These are phyloP conservation scores for Drosophila gunungcola DNA, from an alignment of 1,140 invertebrate species.

Conservation along the genomic window DNA sequence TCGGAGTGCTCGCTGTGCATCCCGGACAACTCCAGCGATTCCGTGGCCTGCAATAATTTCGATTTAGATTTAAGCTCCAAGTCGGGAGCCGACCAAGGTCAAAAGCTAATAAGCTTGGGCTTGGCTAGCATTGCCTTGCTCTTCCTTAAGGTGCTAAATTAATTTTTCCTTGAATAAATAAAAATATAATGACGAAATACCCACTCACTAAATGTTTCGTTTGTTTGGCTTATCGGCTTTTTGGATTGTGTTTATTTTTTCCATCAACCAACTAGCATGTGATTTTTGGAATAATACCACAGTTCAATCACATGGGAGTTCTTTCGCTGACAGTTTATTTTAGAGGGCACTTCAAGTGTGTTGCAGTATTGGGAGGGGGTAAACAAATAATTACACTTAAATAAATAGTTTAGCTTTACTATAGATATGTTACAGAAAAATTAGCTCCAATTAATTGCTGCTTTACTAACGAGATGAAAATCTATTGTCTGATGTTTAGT, in stretches of 20 bases:
- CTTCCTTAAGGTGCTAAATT: slow-evolving; percentile 15
- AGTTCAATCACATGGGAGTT: slow-evolving; percentile 20
- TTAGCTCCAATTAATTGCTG: too few species aligned
- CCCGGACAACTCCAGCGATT: slow-evolving; percentile 36
- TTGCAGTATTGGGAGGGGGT: background rate
- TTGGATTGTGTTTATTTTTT: background rate
- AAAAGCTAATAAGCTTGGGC: slow-evolving; percentile 28
- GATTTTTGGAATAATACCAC: slow-evolving; percentile 25
- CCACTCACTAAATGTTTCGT: slow-evolving; percentile 1
- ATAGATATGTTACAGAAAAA: too few species aligned
- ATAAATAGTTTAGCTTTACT: background rate
- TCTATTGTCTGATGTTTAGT: too few species aligned
- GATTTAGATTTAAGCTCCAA: slow-evolving; percentile 25
- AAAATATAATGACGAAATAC: slow-evolving; percentile 33
- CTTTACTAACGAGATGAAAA: too few species aligned
- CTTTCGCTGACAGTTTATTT: slow-evolving; percentile 7
- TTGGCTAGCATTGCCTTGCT: slow-evolving; percentile 38
- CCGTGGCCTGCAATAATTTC: slow-evolving; percentile 65
- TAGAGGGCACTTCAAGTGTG: slow-evolving; percentile 8
- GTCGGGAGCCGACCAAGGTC: slow-evolving; percentile 21
- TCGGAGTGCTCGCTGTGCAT: slow-evolving; percentile 62
- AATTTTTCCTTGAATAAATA: background rate
- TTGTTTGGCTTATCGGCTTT: slow-evolving; percentile 5
- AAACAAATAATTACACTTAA: background rate
- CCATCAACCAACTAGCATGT: slow-evolving; percentile 34